These are phyloP conservation scores for Rhizoglyphus robini DNA, from an alignment of 1,140 invertebrate species.

Conservation along the genomic window DNA sequence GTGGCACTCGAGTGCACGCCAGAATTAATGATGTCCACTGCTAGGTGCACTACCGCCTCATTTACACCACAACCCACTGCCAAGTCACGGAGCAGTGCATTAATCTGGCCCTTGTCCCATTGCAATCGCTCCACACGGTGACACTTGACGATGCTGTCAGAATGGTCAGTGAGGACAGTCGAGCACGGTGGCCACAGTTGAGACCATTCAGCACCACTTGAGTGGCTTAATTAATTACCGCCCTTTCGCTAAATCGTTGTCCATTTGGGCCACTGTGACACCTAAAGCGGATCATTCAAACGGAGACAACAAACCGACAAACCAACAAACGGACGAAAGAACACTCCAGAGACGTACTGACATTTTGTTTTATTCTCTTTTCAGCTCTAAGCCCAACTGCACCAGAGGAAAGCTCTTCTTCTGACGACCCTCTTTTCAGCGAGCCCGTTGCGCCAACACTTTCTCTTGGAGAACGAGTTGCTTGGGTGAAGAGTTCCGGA, in stretches of 20 bases:
- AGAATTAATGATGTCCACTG: neutral
- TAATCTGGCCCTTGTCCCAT: neutral
- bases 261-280: too few relatives aligned
- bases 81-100: neutral
- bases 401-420: slow-evolving; percentile 15
- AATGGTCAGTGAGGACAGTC: neutral
- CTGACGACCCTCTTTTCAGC: slow-evolving; percentile 18
- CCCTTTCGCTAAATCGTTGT: neutral
- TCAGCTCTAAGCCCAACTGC: slow-evolving; percentile 6
- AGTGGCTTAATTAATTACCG: neutral
- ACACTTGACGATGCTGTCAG: neutral
- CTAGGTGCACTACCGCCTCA: neutral
- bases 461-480: slow-evolving; percentile 40
- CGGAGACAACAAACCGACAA: too few relatives aligned
- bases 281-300: too few relatives aligned
- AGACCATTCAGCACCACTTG: neutral
- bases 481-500: slow-evolving; percentile 41
- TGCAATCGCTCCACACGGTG: neutral
- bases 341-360: too few relatives aligned
- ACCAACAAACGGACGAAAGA: too few relatives aligned
- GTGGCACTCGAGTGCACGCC: neutral
- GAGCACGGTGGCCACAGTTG: too few relatives aligned
- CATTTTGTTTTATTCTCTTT: too few relatives aligned
- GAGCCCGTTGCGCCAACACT: slow-evolving; percentile 29
- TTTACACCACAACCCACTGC: neutral